Conservation (phyloP, 2,113 vertebrate genomes). For the Manacus vitellinus region DNA sequence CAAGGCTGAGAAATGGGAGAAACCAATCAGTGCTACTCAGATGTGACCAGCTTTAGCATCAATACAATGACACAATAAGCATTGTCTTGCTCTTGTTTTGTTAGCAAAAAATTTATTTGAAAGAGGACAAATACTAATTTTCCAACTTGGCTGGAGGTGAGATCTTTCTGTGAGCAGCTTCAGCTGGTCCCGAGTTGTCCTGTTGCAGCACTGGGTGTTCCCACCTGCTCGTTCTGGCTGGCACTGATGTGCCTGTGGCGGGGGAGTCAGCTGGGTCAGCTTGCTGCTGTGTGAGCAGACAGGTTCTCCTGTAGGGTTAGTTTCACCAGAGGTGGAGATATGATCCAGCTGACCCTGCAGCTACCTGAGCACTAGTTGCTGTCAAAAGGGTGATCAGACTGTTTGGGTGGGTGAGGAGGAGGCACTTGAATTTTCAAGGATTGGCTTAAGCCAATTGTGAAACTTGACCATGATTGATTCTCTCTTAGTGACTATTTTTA, state of each 20-base stretch:
- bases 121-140: neutral
- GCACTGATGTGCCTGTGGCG: accelerated
- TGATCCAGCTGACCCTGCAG: neutral
- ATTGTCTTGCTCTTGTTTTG: neutral
- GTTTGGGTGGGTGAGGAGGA: neutral
- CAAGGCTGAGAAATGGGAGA: neutral
- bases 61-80: neutral
- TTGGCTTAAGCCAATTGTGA: neutral
- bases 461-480: accelerated
- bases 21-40: neutral
- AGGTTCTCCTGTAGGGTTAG: neutral
- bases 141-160: neutral
- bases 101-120: neutral
- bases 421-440: accelerated
- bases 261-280: neutral
- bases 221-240: neutral
- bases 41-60: neutral
- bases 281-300: neutral
- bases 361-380: neutral
- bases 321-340: neutral
- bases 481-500: neutral
- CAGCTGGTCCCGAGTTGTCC: neutral
- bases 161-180: neutral
- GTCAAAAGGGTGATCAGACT: too few relatives aligned
- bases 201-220: neutral